These are phyloP conservation scores for Channa striata DNA, from an alignment of 2,797 vertebrate species.

Conservation along the genomic window DNA sequence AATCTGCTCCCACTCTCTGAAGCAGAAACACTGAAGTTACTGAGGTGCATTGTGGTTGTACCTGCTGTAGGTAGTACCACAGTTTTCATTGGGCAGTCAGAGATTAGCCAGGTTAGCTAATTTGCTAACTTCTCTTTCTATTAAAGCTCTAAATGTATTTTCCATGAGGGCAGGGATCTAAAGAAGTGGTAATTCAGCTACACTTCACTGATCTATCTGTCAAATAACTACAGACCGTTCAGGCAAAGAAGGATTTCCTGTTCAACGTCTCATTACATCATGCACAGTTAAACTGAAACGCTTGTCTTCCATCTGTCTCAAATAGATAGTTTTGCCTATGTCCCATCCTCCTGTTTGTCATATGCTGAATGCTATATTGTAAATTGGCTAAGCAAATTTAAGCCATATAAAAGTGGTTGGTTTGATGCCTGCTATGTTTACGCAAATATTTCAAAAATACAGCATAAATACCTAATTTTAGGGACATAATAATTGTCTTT, in stretches of 20 bases:
- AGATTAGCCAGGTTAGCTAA: background rate
- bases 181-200: conserved; percentile 20
- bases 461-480: background rate
- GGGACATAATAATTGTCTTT: background rate
- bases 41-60: background rate
- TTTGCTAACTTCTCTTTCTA: conserved; percentile 3
- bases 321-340: conserved; percentile 22
- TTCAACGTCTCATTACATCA: conserved; percentile 26
- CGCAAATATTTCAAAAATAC: background rate
- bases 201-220: conserved; percentile 25
- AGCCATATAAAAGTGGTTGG: background rate
- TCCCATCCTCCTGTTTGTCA: background rate
- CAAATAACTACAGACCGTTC: conserved; percentile 33
- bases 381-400: background rate
- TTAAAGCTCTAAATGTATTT: background rate
- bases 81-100: background rate
- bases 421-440: background rate
- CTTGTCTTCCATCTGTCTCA: conserved; percentile 40
- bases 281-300: background rate
- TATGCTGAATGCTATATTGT: background rate
- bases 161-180: background rate
- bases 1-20: conserved; percentile 82
- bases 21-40: background rate
- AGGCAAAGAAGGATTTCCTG: conserved; percentile 44
- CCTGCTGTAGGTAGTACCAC: background rate